Evolutionary conservation across 2,888 invertebrate genomes (phyloP), one percentile per base, ranked within the genome.

Genomic region (Sesia bembeciformis): DNA sequence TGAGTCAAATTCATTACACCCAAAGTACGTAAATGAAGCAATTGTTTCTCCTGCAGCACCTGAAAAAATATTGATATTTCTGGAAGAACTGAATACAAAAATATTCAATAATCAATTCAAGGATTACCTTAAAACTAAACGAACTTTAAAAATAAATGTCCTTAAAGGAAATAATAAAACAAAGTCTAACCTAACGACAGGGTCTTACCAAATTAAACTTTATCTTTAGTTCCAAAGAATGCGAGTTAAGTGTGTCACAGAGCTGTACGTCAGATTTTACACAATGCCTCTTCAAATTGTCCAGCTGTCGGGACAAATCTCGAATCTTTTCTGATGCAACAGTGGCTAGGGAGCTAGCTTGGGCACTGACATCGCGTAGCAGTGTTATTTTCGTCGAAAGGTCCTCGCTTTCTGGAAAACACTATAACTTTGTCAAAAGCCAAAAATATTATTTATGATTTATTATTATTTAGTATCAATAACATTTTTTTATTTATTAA

Each of bases 241-340:
- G 88, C 54, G 94, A 91, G 70, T 94, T 93, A 61, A 96, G 85
- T 7, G 94, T 94, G 62, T 94, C 94, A 75, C 95, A 96, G 1
- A 96, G 90, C 50, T 93, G 91, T 40, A 93, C 90, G 80, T 95
- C 95, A 66, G 93, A 92, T 54, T 89, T 80, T 52, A 90, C 87
- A 74, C 96, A 96, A 66, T 93, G 92, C 63, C 93, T 92, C 70
- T 91, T 89, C 49, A 91, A 75, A 52, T 84, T 81, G 56, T 92
- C 91, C 53, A 94, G 77, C 62, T 93, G 92, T 23, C 89, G 84
- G 3, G 91, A 82, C 60, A 94, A 81, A 62, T 92, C 92, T 52
- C 84, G 86, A 53, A 93, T 89, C 59, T 91, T 90, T 58, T 91
- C 91, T 60, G 91, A 90, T 52, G 93, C 84, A 52, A 88, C 80